phyloP scores from a whole-genome alignment of 2,888 invertebrate species.

The Patella pellucida region DNA sequence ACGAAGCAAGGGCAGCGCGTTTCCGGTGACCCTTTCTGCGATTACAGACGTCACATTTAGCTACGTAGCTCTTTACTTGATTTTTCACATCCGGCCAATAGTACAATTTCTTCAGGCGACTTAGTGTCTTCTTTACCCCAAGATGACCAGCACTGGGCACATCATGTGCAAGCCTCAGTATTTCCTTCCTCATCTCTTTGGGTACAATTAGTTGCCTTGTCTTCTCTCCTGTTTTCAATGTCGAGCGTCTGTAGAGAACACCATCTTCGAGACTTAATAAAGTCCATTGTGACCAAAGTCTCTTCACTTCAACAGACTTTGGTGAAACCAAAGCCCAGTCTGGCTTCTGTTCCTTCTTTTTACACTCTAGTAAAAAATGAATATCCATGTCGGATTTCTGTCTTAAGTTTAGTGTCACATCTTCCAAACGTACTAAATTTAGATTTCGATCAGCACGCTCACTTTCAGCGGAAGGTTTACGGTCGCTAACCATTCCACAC shows the following conservation, averaged over 20 bases:
- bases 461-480: no score
- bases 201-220: no score
- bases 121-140: background rate
- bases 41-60: background rate
- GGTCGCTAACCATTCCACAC: no score
- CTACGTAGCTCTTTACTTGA: background rate
- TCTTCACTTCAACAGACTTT: background rate
- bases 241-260: no score
- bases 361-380: no score
- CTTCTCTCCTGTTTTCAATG: no score
- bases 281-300: slow-evolving; percentile 3
- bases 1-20: background rate
- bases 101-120: background rate
- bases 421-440: no score
- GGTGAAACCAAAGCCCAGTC: background rate
- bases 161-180: background rate
- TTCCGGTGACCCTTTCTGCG: background rate
- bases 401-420: background rate
- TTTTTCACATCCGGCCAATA: slow-evolving; percentile 1
- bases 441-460: no score
- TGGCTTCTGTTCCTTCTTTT: background rate
- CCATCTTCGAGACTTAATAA: no score
- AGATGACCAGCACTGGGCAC: background rate
- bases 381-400: no score
- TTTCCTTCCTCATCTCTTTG: background rate